Conservation (phyloP, 2,888 invertebrate genomes). For the Mycalesis mineus region DNA sequence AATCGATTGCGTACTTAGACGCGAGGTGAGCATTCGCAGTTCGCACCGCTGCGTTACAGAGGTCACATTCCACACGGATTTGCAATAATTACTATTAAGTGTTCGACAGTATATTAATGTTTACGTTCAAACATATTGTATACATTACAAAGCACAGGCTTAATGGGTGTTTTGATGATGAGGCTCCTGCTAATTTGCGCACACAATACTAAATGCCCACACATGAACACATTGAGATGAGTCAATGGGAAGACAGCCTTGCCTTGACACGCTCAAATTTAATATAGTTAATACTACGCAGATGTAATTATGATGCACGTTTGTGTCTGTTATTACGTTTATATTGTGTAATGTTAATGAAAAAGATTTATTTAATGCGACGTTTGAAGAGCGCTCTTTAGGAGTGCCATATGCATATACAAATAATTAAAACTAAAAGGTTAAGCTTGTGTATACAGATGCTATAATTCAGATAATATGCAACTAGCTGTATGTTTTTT, state of each 20-base stretch:
- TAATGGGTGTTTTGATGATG: conserved; percentile 27
- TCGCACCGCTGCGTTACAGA: background rate
- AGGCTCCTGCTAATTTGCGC: conserved; percentile 34
- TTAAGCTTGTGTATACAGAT: background rate
- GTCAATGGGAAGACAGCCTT: conserved; percentile 31
- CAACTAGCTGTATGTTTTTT: no score
- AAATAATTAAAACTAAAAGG: background rate
- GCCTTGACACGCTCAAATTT: conserved; percentile 33
- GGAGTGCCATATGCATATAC: background rate
- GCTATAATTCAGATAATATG: no score
- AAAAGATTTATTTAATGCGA: background rate
- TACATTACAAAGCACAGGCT: conserved; percentile 14
- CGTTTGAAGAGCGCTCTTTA: background rate
- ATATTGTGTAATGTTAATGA: background rate
- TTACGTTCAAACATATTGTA: background rate
- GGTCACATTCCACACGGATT: conserved; percentile 6
- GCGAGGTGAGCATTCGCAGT: background rate
- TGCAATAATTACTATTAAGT: background rate
- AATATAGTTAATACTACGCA: background rate
- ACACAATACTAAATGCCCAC: conserved; percentile 35
- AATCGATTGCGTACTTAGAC: background rate
- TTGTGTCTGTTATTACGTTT: background rate
- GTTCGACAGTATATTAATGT: background rate
- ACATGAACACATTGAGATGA: conserved; percentile 27
- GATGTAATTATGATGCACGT: background rate